Percentiles rank a stretch among this genome's conserved stretches.
Evolutionary conservation across 2,113 vertebrate genomes (phyloP).

Genomic region (Monopterus albus): DNA sequence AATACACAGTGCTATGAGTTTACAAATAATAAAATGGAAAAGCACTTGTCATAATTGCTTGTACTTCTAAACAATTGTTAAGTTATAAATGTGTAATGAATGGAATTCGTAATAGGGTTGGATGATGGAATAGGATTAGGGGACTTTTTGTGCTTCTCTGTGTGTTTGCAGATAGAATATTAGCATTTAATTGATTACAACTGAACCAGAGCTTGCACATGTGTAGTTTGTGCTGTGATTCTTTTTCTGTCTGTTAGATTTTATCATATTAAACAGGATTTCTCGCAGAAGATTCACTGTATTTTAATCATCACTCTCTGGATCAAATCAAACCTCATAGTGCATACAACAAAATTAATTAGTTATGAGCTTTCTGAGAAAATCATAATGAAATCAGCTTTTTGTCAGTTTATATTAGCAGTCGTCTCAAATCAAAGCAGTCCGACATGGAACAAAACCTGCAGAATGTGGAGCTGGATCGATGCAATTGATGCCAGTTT

Average conservation of each 20-base stretch:
- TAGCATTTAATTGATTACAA: slow-evolving; percentile 26
- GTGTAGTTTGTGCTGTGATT: slow-evolving; percentile 5
- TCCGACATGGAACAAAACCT: no score
- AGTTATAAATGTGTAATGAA: slow-evolving; percentile 19
- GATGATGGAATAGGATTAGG: not conserved
- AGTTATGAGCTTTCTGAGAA: slow-evolving; percentile 10
- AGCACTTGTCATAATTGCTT: slow-evolving; percentile 29
- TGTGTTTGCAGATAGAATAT: slow-evolving; percentile 19
- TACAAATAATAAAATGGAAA: slow-evolving; percentile 17
- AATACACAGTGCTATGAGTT: slow-evolving; percentile 23
- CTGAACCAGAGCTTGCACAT: not conserved
- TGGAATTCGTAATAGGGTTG: slow-evolving; percentile 8
- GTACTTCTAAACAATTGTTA: slow-evolving; percentile 26
- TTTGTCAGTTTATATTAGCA: slow-evolving; percentile 11
- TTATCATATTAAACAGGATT: not conserved
- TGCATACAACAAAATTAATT: slow-evolving; percentile 22
- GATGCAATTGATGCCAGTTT: no score
- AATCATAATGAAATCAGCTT: not conserved
- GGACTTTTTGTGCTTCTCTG: not conserved
- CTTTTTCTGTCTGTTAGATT: slow-evolving; percentile 19
- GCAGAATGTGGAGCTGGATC: no score
- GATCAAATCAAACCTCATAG: slow-evolving; percentile 2
- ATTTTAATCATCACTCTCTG: slow-evolving; percentile 9
- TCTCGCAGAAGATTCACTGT: slow-evolving; percentile 12
- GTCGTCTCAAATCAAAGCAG: slow-evolving; percentile 6